Conservation (phyloP, 2,113 vertebrate species). For the Sturnus vulgaris region DNA sequence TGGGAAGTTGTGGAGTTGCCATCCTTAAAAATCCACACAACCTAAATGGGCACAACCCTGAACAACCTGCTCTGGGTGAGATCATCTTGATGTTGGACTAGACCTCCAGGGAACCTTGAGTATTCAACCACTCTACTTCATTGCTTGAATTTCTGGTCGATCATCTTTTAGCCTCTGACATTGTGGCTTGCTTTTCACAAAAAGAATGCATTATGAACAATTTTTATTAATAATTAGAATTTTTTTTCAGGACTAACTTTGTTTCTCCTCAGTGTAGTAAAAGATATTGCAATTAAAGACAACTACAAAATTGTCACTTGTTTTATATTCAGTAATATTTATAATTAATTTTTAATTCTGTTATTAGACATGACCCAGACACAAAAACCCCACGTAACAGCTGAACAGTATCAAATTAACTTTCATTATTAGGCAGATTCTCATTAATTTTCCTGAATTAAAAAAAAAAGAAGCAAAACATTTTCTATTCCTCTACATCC, state of each 20-base stretch:
- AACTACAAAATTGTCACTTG: background rate
- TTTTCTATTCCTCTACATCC: background rate
- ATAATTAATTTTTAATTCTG: background rate
- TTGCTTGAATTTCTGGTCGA: background rate
- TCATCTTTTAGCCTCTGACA: background rate
- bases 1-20: background rate
- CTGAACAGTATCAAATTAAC: background rate
- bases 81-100: background rate
- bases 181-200: background rate
- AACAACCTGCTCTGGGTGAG: background rate
- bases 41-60: accelerated
- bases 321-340: background rate
- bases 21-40: background rate
- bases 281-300: conserved; percentile 4
- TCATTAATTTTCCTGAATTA: background rate
- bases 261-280: background rate
- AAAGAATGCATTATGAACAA: background rate
- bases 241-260: background rate
- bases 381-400: background rate
- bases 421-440: background rate
- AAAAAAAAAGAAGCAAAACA: background rate
- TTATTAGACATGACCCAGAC: background rate
- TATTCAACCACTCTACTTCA: background rate
- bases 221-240: conserved; percentile 4
- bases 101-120: background rate